Conservation (phyloP, 1,140 invertebrate species). For the Oedothorax gibbosus region DNA sequence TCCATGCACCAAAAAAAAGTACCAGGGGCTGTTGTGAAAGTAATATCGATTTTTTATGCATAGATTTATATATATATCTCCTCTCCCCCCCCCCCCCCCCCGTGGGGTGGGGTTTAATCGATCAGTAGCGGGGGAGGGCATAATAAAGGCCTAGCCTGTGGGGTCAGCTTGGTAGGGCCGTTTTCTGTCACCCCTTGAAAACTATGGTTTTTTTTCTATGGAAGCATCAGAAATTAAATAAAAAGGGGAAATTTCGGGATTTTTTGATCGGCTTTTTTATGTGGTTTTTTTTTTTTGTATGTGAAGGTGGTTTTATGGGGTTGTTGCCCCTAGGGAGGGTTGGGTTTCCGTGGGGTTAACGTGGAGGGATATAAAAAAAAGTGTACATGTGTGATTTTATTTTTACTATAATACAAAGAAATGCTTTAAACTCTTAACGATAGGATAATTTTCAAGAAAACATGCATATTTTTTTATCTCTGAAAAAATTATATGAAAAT, state of each 20-base stretch:
- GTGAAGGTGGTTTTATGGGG: slow-evolving; percentile 55
- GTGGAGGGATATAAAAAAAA: too few relatives aligned
- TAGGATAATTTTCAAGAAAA: too few relatives aligned
- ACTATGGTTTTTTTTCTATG: slow-evolving; percentile 31
- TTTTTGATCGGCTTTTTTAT: slow-evolving; percentile 47
- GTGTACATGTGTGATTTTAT: too few relatives aligned
- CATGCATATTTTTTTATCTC: too few relatives aligned
- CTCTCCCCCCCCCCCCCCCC: not conserved
- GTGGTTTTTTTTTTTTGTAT: slow-evolving; percentile 21
- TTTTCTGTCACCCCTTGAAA: slow-evolving; percentile 57
- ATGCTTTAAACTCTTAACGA: too few relatives aligned
- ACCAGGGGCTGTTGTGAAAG: too few relatives aligned
- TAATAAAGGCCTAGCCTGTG: slow-evolving; percentile 22
- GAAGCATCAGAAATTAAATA: slow-evolving; percentile 48
- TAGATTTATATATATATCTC: too few relatives aligned
- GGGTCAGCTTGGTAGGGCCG: slow-evolving; percentile 23
- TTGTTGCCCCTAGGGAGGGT: slow-evolving; percentile 42
- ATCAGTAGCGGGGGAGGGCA: slow-evolving; percentile 50
- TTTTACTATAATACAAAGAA: too few relatives aligned
- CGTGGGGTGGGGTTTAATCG: slow-evolving; percentile 24
- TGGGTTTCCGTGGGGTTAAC: too few relatives aligned
- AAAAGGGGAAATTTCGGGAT: slow-evolving; percentile 22
- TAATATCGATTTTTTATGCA: too few relatives aligned
- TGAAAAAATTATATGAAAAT: too few relatives aligned
- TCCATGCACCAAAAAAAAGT: too few relatives aligned